A percentile compares a stretch with the other conserved stretches of the same genome.
Evolutionary conservation across 2,113 vertebrate species (phyloP).

Genomic region (Heteronetta atricapilla): DNA sequence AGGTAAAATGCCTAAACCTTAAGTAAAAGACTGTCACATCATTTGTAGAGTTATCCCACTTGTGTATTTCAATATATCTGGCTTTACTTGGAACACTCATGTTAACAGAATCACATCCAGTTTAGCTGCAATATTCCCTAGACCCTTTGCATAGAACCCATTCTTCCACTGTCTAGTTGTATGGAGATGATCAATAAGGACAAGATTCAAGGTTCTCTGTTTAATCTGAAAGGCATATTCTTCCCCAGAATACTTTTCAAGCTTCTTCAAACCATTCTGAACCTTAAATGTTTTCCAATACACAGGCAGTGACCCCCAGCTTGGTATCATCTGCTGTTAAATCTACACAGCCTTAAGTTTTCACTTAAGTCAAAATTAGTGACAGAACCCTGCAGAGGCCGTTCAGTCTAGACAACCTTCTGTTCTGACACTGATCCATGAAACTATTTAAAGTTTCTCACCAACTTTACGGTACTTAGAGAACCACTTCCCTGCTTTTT

Average conservation of each 20-base stretch:
- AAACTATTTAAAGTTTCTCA: slow-evolving; percentile 7
- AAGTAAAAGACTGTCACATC: background rate
- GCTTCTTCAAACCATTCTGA: background rate
- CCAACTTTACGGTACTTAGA: background rate
- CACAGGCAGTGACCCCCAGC: background rate
- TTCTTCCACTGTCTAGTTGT: background rate
- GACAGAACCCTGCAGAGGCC: slow-evolving; percentile 27
- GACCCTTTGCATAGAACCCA: background rate
- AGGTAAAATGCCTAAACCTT: background rate
- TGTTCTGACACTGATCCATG: background rate
- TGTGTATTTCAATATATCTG: background rate
- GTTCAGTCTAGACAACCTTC: slow-evolving; percentile 2
- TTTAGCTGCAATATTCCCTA: background rate
- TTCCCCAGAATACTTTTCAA: background rate
- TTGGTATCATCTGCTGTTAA: slow-evolving; percentile 37
- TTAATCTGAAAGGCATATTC: background rate
- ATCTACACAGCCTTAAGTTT: background rate
- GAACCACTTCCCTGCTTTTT: background rate
- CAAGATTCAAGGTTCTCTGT: too few species aligned
- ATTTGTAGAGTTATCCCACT: background rate
- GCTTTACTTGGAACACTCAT: background rate
- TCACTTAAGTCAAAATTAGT: slow-evolving; percentile 28
- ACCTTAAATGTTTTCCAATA: background rate
- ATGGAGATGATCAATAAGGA: background rate
- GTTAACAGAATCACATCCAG: background rate